phyloP scores from a whole-genome alignment of 2,888 invertebrate genomes.

The Diaperis boleti region DNA sequence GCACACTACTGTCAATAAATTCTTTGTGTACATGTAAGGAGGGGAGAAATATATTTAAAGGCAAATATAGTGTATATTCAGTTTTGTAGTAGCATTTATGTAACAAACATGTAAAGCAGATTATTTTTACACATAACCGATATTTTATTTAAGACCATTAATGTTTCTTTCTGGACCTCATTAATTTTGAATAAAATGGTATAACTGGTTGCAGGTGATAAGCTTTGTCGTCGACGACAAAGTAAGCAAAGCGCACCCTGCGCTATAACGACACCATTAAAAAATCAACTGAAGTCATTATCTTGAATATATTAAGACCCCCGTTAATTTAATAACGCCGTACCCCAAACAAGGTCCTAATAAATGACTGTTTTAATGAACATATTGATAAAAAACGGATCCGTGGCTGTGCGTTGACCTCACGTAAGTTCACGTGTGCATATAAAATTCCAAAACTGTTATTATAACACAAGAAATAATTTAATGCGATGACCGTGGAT shows the following conservation, averaged over 20 bases:
- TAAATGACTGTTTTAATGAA: constrained; percentile 8
- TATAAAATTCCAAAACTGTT: constrained; percentile 14
- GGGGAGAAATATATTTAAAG: no score
- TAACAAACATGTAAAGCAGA: no score
- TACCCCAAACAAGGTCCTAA: constrained; percentile 1
- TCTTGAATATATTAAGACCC: not conserved
- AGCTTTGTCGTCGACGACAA: not conserved
- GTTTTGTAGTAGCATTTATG: no score
- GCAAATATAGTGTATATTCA: no score
- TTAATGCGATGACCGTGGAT: constrained; percentile 30
- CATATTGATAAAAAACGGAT: constrained; percentile 13
- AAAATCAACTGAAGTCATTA: no score
- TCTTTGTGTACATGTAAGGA: no score
- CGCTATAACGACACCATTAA: constrained; percentile 8
- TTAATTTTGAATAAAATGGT: not conserved
- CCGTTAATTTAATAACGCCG: not conserved
- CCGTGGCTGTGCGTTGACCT: constrained; percentile 10
- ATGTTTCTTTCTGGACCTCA: no score
- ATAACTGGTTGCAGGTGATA: not conserved
- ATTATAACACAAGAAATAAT: constrained; percentile 18
- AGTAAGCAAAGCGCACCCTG: constrained; percentile 7
- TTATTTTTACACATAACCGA: no score
- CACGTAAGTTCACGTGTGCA: constrained; percentile 9
- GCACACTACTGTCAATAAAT: no score
- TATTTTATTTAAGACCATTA: no score